Conservation (phyloP, 2,113 vertebrate genomes). For the Chloroceryle aenea region DNA sequence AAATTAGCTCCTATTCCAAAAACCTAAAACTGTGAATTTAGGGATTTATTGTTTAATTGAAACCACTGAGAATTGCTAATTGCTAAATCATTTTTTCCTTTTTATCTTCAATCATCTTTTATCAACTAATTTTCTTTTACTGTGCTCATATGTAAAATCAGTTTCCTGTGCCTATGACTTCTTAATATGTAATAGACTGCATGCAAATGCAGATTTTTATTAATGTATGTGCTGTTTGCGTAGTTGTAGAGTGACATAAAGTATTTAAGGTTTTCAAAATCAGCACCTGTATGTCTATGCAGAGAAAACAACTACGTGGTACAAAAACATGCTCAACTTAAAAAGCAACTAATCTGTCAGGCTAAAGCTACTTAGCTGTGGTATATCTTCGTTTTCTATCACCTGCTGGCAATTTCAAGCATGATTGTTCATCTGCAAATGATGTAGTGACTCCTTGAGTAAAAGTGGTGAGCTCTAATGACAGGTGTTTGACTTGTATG, state of each 20-base stretch:
- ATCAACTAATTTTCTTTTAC: not conserved
- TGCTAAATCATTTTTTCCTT: not conserved
- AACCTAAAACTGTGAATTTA: not conserved
- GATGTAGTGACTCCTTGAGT: not conserved
- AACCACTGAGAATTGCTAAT: not conserved
- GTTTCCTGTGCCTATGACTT: not conserved
- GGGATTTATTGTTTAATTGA: not conserved
- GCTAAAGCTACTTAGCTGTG: not conserved
- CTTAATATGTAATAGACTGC: not conserved
- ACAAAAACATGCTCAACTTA: not conserved
- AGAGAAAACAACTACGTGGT: not conserved
- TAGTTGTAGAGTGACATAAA: not conserved
- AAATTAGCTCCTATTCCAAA: not conserved
- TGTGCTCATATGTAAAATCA: not conserved
- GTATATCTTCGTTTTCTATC: not conserved
- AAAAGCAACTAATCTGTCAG: not conserved
- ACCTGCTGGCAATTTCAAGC: slow-evolving; percentile 6
- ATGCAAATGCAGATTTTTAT: not conserved
- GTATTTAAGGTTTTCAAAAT: not conserved
- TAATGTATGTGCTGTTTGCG: not conserved
- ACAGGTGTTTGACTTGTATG: not conserved
- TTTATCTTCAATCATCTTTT: not conserved
- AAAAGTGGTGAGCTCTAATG: not conserved
- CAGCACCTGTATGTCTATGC: not conserved
- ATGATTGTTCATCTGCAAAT: not conserved